These are phyloP conservation scores for Scalopus aquaticus DNA, from an alignment of 2,113 vertebrate species.

Conservation along the genomic window DNA sequence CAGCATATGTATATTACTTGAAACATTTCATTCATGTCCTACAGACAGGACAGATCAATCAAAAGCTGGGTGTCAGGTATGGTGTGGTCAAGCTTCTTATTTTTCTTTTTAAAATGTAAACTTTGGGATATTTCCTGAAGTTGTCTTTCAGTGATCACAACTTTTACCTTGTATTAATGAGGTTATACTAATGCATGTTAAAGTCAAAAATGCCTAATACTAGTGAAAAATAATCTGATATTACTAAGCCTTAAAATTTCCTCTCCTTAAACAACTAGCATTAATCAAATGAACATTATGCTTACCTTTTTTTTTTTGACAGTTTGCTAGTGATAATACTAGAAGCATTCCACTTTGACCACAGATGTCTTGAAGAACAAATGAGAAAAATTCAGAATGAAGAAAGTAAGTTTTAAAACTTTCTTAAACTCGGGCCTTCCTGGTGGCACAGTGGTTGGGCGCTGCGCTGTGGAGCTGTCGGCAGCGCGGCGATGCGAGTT, in stretches of 20 bases:
- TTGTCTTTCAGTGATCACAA: neutral
- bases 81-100: neutral
- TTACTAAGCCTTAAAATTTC: neutral
- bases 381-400: conserved; percentile 87
- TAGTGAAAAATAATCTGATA: neutral
- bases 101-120: conserved; percentile 24
- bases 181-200: neutral
- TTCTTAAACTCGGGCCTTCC: conserved; percentile 46
- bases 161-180: neutral
- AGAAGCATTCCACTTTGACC: conserved; percentile 97
- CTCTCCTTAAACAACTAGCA: neutral
- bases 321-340: conserved; percentile 94
- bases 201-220: neutral
- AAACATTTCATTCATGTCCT: conserved; percentile 95
- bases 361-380: conserved; percentile 91
- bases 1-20: conserved; percentile 94
- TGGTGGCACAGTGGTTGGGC: no score
- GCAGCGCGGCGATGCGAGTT: no score
- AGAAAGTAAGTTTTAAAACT: conserved; percentile 85
- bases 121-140: neutral
- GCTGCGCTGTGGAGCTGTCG: no score
- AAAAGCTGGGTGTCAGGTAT: conserved; percentile 95
- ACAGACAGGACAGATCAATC: conserved; percentile 89
- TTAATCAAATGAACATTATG: conserved; percentile 29
- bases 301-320: conserved; percentile 53